These are phyloP conservation scores for Tetranychus truncatus DNA, from an alignment of 2,888 invertebrate species.

Conservation along the genomic window DNA sequence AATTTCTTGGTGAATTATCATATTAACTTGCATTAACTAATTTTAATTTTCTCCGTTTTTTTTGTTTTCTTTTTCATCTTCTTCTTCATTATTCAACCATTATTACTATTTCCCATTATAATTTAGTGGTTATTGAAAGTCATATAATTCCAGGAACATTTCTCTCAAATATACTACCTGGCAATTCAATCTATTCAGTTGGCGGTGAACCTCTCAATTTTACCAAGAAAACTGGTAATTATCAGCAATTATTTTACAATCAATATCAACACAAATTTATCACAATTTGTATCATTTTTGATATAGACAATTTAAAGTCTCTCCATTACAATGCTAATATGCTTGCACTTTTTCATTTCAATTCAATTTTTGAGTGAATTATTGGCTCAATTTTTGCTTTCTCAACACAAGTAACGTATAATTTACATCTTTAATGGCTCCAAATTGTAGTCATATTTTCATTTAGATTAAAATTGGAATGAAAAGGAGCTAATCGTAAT, in stretches of 20 bases:
- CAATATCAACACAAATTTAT: too few species aligned
- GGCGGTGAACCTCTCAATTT: constrained; percentile 28
- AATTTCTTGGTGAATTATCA: background rate
- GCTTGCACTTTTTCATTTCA: too few species aligned
- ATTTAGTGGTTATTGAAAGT: constrained; percentile 29
- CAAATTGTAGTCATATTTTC: too few species aligned
- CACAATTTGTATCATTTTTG: too few species aligned
- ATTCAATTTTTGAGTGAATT: too few species aligned
- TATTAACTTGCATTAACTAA: background rate
- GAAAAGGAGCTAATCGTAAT: too few species aligned
- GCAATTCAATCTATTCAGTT: constrained; percentile 26
- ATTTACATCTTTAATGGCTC: background rate
- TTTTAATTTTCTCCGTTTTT: background rate
- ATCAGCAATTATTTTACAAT: background rate
- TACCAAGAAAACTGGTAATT: constrained; percentile 25
- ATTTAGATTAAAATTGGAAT: too few species aligned
- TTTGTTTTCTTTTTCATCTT: background rate
- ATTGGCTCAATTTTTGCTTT: too few species aligned
- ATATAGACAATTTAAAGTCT: too few species aligned
- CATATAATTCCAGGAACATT: constrained; percentile 30
- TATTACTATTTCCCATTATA: background rate
- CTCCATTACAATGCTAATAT: too few species aligned
- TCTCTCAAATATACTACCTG: constrained; percentile 28
- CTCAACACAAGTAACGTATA: background rate
- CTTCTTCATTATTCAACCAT: background rate